Base-by-base conservation (phyloP, 2,888 invertebrate genomes). In the Troides helena region DNA sequence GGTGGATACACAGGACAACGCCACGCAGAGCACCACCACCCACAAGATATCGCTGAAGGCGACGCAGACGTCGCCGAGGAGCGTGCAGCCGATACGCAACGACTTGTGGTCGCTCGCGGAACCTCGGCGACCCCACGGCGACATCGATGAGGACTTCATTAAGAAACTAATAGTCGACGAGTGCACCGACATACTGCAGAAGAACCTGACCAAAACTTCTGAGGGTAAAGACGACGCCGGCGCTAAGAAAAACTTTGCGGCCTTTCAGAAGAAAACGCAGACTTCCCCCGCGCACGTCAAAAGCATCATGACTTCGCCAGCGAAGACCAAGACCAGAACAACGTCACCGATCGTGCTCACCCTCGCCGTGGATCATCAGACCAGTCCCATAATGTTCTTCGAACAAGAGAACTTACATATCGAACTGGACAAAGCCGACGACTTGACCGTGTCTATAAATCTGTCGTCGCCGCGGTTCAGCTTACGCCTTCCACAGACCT, bases 241-340 rank as follows among this genome's bases (percentile, higher is more conserved):
- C 36, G 74, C 68, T 36, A 76, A 65, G 12, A 83, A 77, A 61
- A 92, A 91, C 73, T 72, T 84, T 5, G 74, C 79, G 21, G 81
- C 85, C 1, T 78, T 78, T 17, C 91, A 88, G 62, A 93, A 92
- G 76, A 86, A 88, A 67, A 93, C 93, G 4, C 93, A 93, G 76
- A 93, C 93, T 0, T 92, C 93, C 8, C 92, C 92, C 4, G 86
- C 88, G 50, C 89, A 83, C 58, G 88, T 88, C 0, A 91, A 89
- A 77, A 82, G 85, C 76, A 84, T 89, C 0, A 93, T 91, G 92
- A 93, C 93, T 1, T 93, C 93, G 21, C 93, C 93, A 7, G 86
- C 84, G 30, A 84, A 73, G 74, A 88, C 87, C 18, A 91, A 90
- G 76, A 89, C 89, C 1, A 85, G 92, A 72, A 86, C 91, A 0